Base-by-base conservation (phyloP, 2,797 vertebrate genomes). In the Numenius phaeopus region DNA sequence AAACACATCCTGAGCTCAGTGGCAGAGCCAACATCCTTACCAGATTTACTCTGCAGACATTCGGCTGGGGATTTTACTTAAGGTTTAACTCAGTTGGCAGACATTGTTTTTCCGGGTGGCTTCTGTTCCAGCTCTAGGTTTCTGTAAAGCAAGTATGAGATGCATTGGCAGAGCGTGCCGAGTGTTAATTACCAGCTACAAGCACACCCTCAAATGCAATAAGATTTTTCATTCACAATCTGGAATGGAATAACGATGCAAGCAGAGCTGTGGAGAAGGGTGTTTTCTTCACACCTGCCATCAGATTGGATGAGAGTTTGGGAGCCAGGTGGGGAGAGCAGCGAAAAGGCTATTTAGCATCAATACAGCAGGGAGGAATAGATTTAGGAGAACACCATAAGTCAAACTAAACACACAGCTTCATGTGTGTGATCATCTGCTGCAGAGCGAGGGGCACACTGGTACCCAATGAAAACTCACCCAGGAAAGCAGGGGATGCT, bases 151-250 rank as follows among this genome's bases (percentile, higher is more conserved):
- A 59, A 87, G 52, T 32, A 66, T 34, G 93, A 95, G 93, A 80
- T 69, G 82, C 84, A 19, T 22, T 95, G 97, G 93, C 96, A 96
- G 58, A 73, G 57, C 2, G 65, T 79, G 86, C 59, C 15, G 86
- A 39, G 75, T 93, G 94, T 95, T 96, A 96, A 96, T 96, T 93
- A 92, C 83, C 86, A 96, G 88, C 80, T 89, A 94, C 90, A 90
- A 80, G 90, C 93, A 87, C 71, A 42, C 14, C 57, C 88, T 90
- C 71, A 30, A 42, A 82, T 22, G 78, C 86, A 92, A 1, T 57
- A 66, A 81, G 86, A 64, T 54, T 96, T 92, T 93, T 94, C 95
- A 91, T 97, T 97, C 90, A 85, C 88, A 90, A 26, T 76, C 90
- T 87, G 91, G 94, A 83, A 64, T 4, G 5, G 72, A 89, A 80